Evolutionary conservation across 2,888 invertebrate species (phyloP), one percentile per base, ranked within the genome.

Genomic region (Meghimatium bilineatum): DNA sequence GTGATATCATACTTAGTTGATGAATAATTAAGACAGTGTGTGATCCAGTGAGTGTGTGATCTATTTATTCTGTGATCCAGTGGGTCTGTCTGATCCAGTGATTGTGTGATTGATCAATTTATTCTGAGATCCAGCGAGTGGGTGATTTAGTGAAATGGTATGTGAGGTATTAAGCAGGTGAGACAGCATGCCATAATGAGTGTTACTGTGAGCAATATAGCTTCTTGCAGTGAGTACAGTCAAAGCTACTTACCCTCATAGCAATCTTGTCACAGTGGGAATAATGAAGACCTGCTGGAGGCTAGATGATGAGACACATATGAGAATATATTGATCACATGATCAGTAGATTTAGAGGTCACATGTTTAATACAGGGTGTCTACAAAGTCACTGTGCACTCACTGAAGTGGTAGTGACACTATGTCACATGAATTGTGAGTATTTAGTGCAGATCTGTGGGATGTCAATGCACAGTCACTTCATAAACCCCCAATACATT

Each of bases 161-260:
- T 56, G 3, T 56, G 56, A 56, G 17, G 8, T 8, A 49, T 8
- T 49, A 17, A 17, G 49, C 8, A 17, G 49, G 49, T 49, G 17
- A 17, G 49, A n/a, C n/a, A n/a, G n/a, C n/a, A n/a, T n/a, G n/a
- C n/a, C n/a, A n/a, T n/a, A n/a, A 23, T 44, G 5, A 26, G 17
- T n/a, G 20, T 34, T 66, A 23, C 0, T 17, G 44, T 44, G 5
- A 12, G 12, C 12, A 12, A 44, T 44, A 44, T 44, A 8, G 5
- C 44, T 44, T 44, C 44, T 12, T 44, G 5, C 44, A 44, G 12
- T n/a, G n/a, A n/a, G n/a, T n/a, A 44, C 44, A 44, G 5, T 44
- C 44, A 44, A 44, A 44, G 5, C 44, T 5, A 81, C 74, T 81
- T 44, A 81, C 81, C 63, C 26, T 38, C 74, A 74, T 29, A 26